Evolutionary conservation across 1,140 invertebrate genomes (phyloP), one percentile per base, ranked within the genome.

Genomic region (Drosophila burlai): DNA sequence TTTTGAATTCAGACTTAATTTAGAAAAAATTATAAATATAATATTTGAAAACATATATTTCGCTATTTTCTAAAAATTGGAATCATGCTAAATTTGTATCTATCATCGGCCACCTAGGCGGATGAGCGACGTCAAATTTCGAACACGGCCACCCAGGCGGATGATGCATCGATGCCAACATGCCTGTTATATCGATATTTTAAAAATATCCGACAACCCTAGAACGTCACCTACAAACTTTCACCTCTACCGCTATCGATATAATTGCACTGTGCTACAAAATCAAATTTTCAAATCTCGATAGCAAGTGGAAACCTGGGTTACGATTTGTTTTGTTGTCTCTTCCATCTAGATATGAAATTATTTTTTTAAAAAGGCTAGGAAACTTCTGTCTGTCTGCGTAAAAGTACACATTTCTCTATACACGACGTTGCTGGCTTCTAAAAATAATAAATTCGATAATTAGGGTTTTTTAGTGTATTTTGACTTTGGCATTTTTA

Each of bases 401-500:
- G 15, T 15, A 8, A 24, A 47, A 15, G 15, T 8, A 47, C 21
- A 47, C 21, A 47, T 24, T 15, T 24, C 21, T 8, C 4, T 3
- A 16, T 16, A 26, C 7, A 26, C 7, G 7, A 47, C 10, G 3
- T 18, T 2, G n/a, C 11, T 18, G 4, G 3, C 11, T 34, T 3
- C 3, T 2, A 0, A 24, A 38, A 24, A 31, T 29, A 36, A 16
- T 24, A 11, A 55, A 38, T 55, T 55, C 21, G 50, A 36, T 21
- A 54, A 3, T 38, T 55, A 9, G 52, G 34, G 24, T 24, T 40
- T 36, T 55, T 55, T 40, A 40, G 36, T 24, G 15, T n/a, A 24
- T 55, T 55, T 55, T 10, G 1, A 55, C 15, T 55, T 55, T 24
- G 34, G 24, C 24, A 29, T 71, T 50, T 57, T 71, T 71, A 47